Evolutionary conservation across 2,797 vertebrate species (phyloP).

Genomic region (Tokudaia tokunoshimensis): DNA sequence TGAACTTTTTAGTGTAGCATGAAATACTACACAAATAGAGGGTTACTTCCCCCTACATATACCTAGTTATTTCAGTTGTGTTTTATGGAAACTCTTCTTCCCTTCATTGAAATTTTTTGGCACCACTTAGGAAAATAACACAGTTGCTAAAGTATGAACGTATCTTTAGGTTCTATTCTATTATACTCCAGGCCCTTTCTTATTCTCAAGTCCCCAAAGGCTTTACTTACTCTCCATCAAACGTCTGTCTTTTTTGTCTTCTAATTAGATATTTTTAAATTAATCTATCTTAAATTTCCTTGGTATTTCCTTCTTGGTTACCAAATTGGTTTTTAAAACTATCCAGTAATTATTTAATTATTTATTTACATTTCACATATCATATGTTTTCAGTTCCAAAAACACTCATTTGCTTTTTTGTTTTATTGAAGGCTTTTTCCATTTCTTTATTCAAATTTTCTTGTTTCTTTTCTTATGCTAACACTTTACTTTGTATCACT

Average conservation of each 20-base stretch:
- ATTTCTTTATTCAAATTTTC: background rate
- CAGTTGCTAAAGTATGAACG: background rate
- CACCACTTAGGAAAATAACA: background rate
- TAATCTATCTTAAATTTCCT: background rate
- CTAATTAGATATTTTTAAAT: background rate
- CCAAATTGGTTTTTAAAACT: background rate
- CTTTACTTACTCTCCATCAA: background rate
- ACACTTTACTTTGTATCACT: background rate
- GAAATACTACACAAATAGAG: background rate
- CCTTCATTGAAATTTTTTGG: background rate
- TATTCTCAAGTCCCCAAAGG: background rate
- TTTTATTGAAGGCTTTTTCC: background rate
- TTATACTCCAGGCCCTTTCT: background rate
- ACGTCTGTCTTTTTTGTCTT: background rate
- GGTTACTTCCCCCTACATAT: background rate
- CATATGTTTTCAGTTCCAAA: background rate
- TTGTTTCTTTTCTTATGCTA: background rate
- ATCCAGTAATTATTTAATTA: background rate
- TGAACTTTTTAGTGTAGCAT: background rate
- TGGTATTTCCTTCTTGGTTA: slow-evolving; percentile 5
- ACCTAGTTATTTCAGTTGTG: background rate
- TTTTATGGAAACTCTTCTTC: background rate
- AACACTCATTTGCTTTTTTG: background rate
- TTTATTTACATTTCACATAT: background rate
- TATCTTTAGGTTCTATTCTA: background rate